Conservation (phyloP, 2,888 invertebrate genomes). For the Stenurella melanura region DNA sequence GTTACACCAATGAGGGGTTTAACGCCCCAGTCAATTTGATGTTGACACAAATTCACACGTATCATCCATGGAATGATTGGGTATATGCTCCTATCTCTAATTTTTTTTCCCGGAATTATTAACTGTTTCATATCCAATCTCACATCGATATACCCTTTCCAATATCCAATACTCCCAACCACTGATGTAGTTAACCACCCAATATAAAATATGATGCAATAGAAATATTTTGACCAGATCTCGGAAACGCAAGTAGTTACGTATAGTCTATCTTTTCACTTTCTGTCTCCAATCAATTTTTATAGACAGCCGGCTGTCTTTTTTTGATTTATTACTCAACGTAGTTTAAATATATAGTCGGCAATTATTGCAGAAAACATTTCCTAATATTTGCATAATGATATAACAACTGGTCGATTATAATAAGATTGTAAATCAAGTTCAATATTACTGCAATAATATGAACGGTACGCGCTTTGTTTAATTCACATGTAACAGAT, state of each 20-base stretch:
- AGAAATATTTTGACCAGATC: not conserved
- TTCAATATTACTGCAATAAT: not conserved
- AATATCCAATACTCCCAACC: too few relatives aligned
- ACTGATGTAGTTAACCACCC: too few relatives aligned
- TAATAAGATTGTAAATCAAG: conserved; percentile 16
- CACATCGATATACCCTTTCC: too few relatives aligned
- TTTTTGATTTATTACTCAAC: conserved; percentile 26
- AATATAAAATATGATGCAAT: not conserved
- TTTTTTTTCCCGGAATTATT: too few relatives aligned
- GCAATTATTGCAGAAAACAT: conserved; percentile 17
- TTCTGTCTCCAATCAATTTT: conserved; percentile 33
- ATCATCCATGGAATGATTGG: too few relatives aligned
- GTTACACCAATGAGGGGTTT: too few relatives aligned
- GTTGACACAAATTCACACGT: too few relatives aligned
- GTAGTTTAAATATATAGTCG: conserved; percentile 18
- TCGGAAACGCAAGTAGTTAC: not conserved
- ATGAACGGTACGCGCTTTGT: not conserved
- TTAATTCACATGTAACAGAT: not conserved
- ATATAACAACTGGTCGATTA: conserved; percentile 21
- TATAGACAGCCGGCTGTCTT: conserved; percentile 27
- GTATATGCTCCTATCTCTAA: too few relatives aligned
- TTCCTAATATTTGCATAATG: conserved; percentile 33
- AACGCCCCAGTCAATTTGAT: too few relatives aligned
- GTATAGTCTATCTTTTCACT: conserved; percentile 3
- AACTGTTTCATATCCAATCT: too few relatives aligned